phyloP scores from a whole-genome alignment of 1,140 invertebrate genomes.

The Drosophila tropicalis region DNA sequence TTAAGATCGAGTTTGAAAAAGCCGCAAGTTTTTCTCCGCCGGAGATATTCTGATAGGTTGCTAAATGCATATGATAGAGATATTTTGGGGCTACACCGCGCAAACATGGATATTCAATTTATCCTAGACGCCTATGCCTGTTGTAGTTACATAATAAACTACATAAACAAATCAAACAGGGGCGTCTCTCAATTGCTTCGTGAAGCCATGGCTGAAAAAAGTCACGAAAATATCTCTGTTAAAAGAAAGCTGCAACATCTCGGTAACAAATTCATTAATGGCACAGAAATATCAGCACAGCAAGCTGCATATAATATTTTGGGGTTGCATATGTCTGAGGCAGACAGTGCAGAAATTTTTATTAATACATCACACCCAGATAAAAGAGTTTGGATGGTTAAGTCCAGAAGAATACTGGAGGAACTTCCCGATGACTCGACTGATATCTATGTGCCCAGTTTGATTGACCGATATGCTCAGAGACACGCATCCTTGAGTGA shows the following conservation, averaged over 20 bases:
- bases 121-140: no score
- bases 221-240: neutral
- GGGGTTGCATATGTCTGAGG: neutral
- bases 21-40: no score
- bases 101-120: no score
- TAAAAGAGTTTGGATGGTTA: neutral
- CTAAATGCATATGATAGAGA: no score
- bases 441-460: no score
- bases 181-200: neutral
- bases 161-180: neutral
- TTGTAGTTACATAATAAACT: no score
- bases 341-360: neutral
- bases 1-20: no score
- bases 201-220: neutral
- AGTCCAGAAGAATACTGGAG: neutral
- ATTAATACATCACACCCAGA: neutral
- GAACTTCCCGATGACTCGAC: no score
- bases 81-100: no score
- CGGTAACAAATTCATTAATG: neutral
- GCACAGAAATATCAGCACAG: conserved; percentile 2
- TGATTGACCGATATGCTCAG: no score
- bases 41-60: no score
- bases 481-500: no score
- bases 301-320: neutral
- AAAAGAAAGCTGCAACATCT: neutral